Conservation (phyloP, 2,888 invertebrate species). For the Hanleya hanleyi region DNA sequence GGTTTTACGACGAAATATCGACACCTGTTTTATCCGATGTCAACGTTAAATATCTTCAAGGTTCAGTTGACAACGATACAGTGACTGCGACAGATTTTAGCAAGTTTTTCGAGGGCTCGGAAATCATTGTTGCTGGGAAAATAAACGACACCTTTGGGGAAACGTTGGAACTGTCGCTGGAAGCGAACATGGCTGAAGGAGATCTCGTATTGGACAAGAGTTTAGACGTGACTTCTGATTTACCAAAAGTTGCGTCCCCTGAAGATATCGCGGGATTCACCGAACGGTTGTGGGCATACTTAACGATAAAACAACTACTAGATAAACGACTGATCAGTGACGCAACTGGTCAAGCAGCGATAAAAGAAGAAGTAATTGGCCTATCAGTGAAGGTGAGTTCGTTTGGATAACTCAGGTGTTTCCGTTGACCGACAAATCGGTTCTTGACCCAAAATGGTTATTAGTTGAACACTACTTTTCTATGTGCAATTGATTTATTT, state of each 20-base stretch:
- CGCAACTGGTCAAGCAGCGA: neutral
- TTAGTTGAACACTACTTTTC: too few species aligned
- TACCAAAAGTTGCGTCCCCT: neutral
- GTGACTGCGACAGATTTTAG: constrained; percentile 43
- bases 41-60: constrained; percentile 78
- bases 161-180: neutral
- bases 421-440: too few species aligned
- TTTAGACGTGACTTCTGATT: neutral
- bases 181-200: neutral
- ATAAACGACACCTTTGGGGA: neutral
- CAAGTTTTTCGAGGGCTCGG: constrained; percentile 53
- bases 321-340: neutral
- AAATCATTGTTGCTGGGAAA: constrained; percentile 47
- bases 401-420: too few species aligned
- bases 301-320: neutral
- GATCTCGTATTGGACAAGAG: neutral
- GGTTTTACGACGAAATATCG: constrained; percentile 79
- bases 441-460: too few species aligned
- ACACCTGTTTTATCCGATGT: constrained; percentile 82
- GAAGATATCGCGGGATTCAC: neutral
- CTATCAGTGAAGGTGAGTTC: neutral
- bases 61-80: constrained; percentile 45
- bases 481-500: too few species aligned
- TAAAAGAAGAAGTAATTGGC: neutral
- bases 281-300: neutral